Evolutionary conservation across 1,140 invertebrate genomes (phyloP), one percentile per base, ranked within the genome.

Genomic region (Drosophila pseudoananassae): DNA sequence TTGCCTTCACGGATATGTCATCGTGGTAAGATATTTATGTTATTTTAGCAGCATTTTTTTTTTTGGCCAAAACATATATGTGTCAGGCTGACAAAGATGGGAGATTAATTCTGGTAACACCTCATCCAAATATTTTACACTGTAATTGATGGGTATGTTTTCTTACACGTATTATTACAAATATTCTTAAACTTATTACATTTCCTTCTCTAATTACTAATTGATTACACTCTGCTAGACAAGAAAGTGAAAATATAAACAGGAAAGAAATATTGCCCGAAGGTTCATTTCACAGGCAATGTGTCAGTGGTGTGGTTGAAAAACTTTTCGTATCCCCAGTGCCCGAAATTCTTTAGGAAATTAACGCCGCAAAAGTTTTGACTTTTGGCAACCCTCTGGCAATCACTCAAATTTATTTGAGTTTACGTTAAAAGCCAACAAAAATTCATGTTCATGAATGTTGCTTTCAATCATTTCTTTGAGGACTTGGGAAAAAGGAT

Each of bases 321-420:
- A 55, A 69, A 69, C 31, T 70, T 70, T 69, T 49, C 5, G 25
- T n/a, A 15, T 9, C 6, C 27, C 27, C 10, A 46, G 25, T 4
- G 10, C 10, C 10, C 0, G 25, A 51, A 45, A 66, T 54, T 61
- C 65, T 38, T 69, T 68, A n/a, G 9, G 47, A 76, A 69, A 61
- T 70, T 50, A 76, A 38, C 56, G 38, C 72, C 73, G 5, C 14
- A 76, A 76, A 76, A 70, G 45, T 70, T 75, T 33, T 10, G 8
- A 14, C 33, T 12, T 38, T 29, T 25, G 52, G n/a, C 43, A 27
- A 17, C 58, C 69, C 69, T 36, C 23, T 14, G 36, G 78, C 78
- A 81, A 82, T 73, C 78, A 77, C 47, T 73, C 77, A 54, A 74
- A 78, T 56, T 38, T 76, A 71, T 65, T 65, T 65, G 57, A 79